Base-by-base conservation (phyloP, 2,113 vertebrate species). In the Phalacrocorax aristotelis region DNA sequence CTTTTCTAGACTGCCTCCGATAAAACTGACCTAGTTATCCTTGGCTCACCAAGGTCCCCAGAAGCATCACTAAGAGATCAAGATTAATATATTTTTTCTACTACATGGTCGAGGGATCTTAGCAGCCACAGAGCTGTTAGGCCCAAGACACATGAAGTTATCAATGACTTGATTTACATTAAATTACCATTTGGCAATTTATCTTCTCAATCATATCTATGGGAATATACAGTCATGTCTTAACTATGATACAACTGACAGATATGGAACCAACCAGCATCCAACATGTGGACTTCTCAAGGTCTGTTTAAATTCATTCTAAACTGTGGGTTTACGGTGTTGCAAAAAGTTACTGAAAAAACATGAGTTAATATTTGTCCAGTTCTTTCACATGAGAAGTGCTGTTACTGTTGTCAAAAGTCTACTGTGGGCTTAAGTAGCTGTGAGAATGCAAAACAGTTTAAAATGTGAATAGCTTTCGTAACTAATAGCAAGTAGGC, bases 271-370 rank as follows among this genome's bases (percentile, higher is more conserved):
- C 62, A 91, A 91, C 58, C 89, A 48, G 62, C 60, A 85, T 14
- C 0, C 1, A 85, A 77, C 60, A 85, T 5, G 6, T 36, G 51
- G 75, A 85, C 52, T 96, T 96, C 91, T 86, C 87, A 88, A 93
- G n/a, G n/a, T 83, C 89, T 90, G 54, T 85, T 96, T 90, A 88
- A 96, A 96, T 74, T 57, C 32, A 86, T 87, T 71, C 89, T 89
- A 77, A 97, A 91, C 76, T 70, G 64, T 86, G 93, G 96, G 90
- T 92, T 94, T 96, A 89, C 88, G 92, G 95, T 93, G 97, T 97
- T 3, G 11, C 94, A 97, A 97, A 94, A 97, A 98, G 97, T 96
- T 95, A 96, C 94, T 65, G 93, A 94, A 94, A 95, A 97, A 95
- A 91, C 76, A 84, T 5, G 72, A 95, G 77, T 97, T 97, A 94